Evolutionary conservation across 2,113 vertebrate species (phyloP), one percentile per base, ranked within the genome.

Genomic region (Anthoscopus minutus): DNA sequence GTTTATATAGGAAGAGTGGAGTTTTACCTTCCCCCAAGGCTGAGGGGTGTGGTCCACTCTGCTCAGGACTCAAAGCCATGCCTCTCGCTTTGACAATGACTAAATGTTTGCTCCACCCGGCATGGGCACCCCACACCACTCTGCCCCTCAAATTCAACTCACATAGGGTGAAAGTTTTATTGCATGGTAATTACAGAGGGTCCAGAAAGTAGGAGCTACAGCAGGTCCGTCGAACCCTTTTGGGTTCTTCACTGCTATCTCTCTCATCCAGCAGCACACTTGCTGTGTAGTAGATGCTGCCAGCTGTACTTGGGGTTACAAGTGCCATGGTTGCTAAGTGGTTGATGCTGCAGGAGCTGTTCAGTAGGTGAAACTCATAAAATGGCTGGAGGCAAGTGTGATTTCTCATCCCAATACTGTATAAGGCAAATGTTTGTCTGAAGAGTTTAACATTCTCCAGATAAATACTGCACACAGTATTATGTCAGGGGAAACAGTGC

Each of bases 231-330:
- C 47, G 53, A 48, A 88, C n/a, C 38, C 23, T 24, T 89, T 81
- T 94, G 48, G 16, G 51, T 5, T 10, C 48, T 40, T 77, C 40
- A 28, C 19, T 0, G 0, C 16, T 51, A 1, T 81, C 24, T 81
- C 14, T 44, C 28, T 31, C 19, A 28, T 37, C 31, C 86, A 64
- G 48, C 5, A 7, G 35, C 47, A 42, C 3, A 2, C 42, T 85
- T 67, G 18, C 69, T 2, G 9, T 38, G 35, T 62, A 7, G 30
- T 18, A 33, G 56, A 74, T 3, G 4, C 51, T 81, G 86, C 76
- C 25, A 56, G 9, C 33, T 54, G 12, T 70, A 37, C 23, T 45
- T 58, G 33, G 62, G 31, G 19, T 31, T 53, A 0, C 37, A 65
- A 86, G 22, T 73, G 31, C 45, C 51, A 35, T 31, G 8, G 47